Percentiles rank a stretch among this genome's conserved stretches.
Evolutionary conservation across 2,888 invertebrate genomes (phyloP).

Genomic region (Stenchaetothrips biformis): DNA sequence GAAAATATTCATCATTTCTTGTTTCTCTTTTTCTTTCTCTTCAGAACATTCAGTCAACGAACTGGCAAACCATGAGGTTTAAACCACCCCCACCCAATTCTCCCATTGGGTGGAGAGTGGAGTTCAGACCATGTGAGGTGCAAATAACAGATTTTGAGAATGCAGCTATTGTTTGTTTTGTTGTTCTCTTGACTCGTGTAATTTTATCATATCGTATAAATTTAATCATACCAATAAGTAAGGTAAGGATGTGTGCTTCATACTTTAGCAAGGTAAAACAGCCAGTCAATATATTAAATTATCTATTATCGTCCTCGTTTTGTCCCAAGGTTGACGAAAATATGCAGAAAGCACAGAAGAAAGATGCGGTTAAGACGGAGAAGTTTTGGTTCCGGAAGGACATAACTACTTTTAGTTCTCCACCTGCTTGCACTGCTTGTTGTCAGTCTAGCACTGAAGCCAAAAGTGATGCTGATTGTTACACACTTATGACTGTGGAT

Average conservation of each 20-base stretch:
- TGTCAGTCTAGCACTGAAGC: slow-evolving; percentile 34
- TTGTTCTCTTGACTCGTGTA: slow-evolving; percentile 92
- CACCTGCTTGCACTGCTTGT: slow-evolving; percentile 44
- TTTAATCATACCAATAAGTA: slow-evolving; percentile 95
- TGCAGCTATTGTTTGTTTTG: slow-evolving; percentile 96
- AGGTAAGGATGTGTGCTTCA: slow-evolving; percentile 52
- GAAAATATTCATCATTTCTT: background rate
- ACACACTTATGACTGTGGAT: slow-evolving; percentile 80
- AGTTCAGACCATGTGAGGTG: slow-evolving; percentile 97
- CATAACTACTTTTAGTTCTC: slow-evolving; percentile 52
- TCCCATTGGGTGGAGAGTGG: slow-evolving; percentile 97
- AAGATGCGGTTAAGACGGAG: slow-evolving; percentile 75
- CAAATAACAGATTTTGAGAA: slow-evolving; percentile 99
- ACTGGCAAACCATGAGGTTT: slow-evolving; percentile 99
- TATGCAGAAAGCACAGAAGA: slow-evolving; percentile 90
- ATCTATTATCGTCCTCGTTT: slow-evolving; percentile 1
- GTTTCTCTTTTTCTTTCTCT: slow-evolving; percentile 38
- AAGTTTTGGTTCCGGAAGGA: slow-evolving; percentile 95
- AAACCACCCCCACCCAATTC: slow-evolving; percentile 96
- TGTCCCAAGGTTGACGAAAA: slow-evolving; percentile 78
- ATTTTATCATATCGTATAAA: slow-evolving; percentile 94
- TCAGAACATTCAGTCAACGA: slow-evolving; percentile 96
- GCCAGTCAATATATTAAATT: background rate
- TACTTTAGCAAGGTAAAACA: background rate
- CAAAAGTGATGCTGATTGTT: slow-evolving; percentile 49